Conservation (phyloP, 1,140 invertebrate genomes). For the Calephelis virginiensis region DNA sequence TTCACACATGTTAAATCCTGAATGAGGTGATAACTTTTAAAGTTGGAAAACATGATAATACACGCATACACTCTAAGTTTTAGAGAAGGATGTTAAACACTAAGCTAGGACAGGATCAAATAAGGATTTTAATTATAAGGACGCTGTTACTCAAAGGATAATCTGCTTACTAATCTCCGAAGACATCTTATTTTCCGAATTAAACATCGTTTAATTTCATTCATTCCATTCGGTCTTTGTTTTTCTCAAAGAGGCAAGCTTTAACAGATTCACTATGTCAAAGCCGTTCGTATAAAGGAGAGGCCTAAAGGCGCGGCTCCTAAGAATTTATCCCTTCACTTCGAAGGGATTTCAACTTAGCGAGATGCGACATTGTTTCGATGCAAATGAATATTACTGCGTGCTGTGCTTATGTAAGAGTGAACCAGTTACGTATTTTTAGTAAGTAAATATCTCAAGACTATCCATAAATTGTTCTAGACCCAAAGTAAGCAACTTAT, state of each 20-base stretch:
- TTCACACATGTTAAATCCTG: too few relatives aligned
- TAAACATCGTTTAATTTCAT: conserved; percentile 12
- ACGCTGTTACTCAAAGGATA: too few relatives aligned
- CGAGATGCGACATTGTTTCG: conserved; percentile 38
- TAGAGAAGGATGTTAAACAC: too few relatives aligned
- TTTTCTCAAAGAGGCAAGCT: conserved; percentile 7
- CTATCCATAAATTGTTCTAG: too few relatives aligned
- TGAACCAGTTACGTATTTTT: not conserved
- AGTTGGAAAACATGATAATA: too few relatives aligned
- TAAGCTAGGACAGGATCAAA: too few relatives aligned
- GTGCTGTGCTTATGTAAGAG: conserved; percentile 8
- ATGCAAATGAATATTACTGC: conserved; percentile 35
- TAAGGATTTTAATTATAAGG: too few relatives aligned
- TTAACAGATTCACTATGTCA: conserved; percentile 15
- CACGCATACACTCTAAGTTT: too few relatives aligned
- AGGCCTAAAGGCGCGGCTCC: conserved; percentile 40
- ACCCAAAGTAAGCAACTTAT: too few relatives aligned
- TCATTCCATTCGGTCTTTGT: conserved; percentile 10
- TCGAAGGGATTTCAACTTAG: conserved; percentile 44
- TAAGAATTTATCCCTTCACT: conserved; percentile 54
- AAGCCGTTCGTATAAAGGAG: conserved; percentile 28
- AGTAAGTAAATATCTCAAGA: not conserved
- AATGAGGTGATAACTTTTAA: too few relatives aligned
- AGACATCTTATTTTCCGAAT: conserved; percentile 3
- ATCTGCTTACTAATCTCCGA: too few relatives aligned